Conservation (phyloP, 1,140 invertebrate genomes). For the Euura lappo region DNA sequence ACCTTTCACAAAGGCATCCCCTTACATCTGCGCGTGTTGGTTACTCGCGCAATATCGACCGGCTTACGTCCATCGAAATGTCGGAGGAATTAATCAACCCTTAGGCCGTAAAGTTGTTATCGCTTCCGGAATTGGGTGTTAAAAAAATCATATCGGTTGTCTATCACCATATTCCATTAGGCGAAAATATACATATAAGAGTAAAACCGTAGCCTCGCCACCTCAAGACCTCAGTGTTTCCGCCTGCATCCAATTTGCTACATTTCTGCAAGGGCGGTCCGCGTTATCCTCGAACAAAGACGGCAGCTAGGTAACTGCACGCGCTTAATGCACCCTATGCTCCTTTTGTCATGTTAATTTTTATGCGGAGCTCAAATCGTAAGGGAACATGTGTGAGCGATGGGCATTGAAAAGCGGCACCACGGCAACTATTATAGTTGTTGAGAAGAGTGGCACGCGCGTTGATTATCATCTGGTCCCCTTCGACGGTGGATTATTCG, state of each 20-base stretch:
- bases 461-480: too few species aligned
- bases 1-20: background rate
- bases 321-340: background rate
- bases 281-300: background rate
- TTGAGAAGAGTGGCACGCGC: too few species aligned
- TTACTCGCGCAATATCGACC: background rate
- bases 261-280: background rate
- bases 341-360: background rate
- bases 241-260: too few species aligned
- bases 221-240: too few species aligned
- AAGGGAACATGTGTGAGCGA: slow-evolving; percentile 4
- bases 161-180: background rate
- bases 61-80: background rate
- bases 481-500: too few species aligned
- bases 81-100: background rate
- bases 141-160: background rate
- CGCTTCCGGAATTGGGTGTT: background rate
- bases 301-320: background rate
- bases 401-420: too few species aligned
- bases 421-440: too few species aligned
- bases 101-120: background rate
- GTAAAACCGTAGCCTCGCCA: background rate
- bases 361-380: background rate
- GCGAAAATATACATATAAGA: background rate
- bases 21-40: background rate